Percentiles rank a stretch among this genome's conserved stretches.
phyloP scores from a whole-genome alignment of 1,140 invertebrate species.

The Drosophila quadrilineata region DNA sequence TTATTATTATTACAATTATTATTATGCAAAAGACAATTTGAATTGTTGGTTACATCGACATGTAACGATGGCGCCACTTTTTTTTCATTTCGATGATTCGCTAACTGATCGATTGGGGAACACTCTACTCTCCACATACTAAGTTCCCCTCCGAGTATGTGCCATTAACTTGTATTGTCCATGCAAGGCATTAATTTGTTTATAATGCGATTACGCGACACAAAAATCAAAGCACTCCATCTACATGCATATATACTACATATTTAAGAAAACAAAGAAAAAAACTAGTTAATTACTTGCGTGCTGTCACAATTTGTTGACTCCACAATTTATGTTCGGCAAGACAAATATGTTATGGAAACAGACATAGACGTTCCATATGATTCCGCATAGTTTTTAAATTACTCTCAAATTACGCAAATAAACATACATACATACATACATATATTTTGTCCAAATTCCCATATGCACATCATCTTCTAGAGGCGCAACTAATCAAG shows the following conservation, averaged over 20 bases:
- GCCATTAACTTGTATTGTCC: slow-evolving; percentile 28
- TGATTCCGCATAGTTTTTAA: slow-evolving; percentile 37
- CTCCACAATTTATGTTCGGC: slow-evolving; percentile 19
- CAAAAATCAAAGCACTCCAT: slow-evolving; percentile 42
- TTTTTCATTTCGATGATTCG: slow-evolving; percentile 37
- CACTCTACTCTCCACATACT: neutral
- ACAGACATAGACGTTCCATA: no score
- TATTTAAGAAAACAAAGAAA: slow-evolving; percentile 38
- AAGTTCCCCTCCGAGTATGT: neutral
- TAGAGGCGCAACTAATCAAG: slow-evolving; percentile 60
- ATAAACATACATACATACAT: no score
- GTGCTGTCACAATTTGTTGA: slow-evolving; percentile 71
- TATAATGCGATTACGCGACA: slow-evolving; percentile 62
- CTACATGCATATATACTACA: no score
- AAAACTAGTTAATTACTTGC: slow-evolving; percentile 70
- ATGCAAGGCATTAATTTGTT: slow-evolving; percentile 66
- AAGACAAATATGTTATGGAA: no score
- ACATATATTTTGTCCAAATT: no score
- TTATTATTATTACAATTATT: no score
- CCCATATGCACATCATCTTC: slow-evolving; percentile 4
- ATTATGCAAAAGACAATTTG: slow-evolving; percentile 44
- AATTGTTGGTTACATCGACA: slow-evolving; percentile 23
- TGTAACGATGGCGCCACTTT: slow-evolving; percentile 29
- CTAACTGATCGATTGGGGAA: slow-evolving; percentile 46
- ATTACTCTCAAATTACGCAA: slow-evolving; percentile 37